phyloP scores from a whole-genome alignment of 2,888 invertebrate genomes.

The Dorcus hopei region DNA sequence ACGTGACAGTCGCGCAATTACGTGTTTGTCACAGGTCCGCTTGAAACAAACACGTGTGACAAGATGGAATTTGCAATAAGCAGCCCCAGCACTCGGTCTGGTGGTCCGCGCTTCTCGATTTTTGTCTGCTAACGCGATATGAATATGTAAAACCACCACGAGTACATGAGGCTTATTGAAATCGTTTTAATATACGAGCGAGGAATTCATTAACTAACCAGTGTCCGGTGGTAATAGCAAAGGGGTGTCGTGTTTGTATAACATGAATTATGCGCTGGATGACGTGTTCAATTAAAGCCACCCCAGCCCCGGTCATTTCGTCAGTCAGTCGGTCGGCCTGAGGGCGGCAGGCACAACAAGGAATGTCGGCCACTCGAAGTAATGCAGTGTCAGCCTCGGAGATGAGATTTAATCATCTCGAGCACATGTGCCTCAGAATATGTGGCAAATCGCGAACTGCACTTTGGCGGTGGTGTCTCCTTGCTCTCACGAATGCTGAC shows the following conservation, averaged over 20 bases:
- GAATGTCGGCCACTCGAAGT: background rate
- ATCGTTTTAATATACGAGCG: constrained; percentile 25
- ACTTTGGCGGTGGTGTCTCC: background rate
- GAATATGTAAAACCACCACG: constrained; percentile 28
- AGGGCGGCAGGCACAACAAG: background rate
- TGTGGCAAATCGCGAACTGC: too few relatives aligned
- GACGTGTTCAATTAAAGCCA: constrained; percentile 31
- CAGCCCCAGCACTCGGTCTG: constrained; percentile 22
- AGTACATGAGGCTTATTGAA: constrained; percentile 24
- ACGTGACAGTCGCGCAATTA: constrained; percentile 44
- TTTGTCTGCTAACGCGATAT: constrained; percentile 27
- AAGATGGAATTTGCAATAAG: constrained; percentile 44
- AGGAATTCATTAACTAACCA: constrained; percentile 25
- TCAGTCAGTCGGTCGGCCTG: constrained; percentile 1
- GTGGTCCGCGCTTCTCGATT: constrained; percentile 21
- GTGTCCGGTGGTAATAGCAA: constrained; percentile 12
- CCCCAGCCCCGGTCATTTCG: constrained; percentile 7
- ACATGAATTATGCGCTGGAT: constrained; percentile 29
- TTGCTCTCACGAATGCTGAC: constrained; percentile 6
- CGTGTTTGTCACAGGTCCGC: constrained; percentile 38
- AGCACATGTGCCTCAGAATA: too few relatives aligned
- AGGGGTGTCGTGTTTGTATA: constrained; percentile 25
- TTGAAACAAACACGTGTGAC: constrained; percentile 42
- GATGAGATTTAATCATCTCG: too few relatives aligned
- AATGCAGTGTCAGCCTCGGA: too few relatives aligned